Conservation (phyloP, 2,888 invertebrate genomes). For the Sesamia inferens region DNA sequence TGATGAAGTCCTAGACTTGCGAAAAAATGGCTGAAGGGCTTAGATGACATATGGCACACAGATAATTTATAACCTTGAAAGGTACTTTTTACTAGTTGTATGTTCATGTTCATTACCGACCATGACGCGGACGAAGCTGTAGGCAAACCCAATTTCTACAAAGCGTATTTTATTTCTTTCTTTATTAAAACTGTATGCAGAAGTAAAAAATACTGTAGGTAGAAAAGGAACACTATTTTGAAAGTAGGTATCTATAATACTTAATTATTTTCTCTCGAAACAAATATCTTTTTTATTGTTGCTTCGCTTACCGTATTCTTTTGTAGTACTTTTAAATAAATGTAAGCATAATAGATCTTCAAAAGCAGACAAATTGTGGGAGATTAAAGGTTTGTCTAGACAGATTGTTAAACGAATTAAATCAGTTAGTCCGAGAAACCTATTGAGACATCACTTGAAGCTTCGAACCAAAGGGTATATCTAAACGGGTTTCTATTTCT, state of each 20-base stretch:
- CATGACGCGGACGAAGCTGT: not conserved
- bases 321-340: not conserved
- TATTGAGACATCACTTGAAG: not conserved
- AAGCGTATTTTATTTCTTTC: not conserved
- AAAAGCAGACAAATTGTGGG: slow-evolving; percentile 4
- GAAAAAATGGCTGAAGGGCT: not conserved
- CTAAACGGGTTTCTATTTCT: too few relatives aligned
- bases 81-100: not conserved
- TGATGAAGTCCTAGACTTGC: not conserved
- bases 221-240: too few relatives aligned
- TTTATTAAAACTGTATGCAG: too few relatives aligned
- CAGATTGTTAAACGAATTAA: slow-evolving; percentile 33
- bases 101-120: not conserved
- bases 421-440: slow-evolving; percentile 16
- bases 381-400: slow-evolving; percentile 17
- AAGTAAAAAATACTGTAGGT: too few relatives aligned
- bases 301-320: not conserved
- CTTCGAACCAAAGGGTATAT: too few relatives aligned
- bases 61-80: not conserved
- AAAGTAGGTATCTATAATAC: too few relatives aligned
- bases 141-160: not conserved
- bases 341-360: slow-evolving; percentile 19
- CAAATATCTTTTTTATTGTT: not conserved
- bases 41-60: not conserved
- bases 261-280: not conserved